A percentile compares a stretch with the other conserved stretches of the same genome.
Conservation (phyloP, 2,113 vertebrate genomes). For the Sprattus sprattus region DNA sequence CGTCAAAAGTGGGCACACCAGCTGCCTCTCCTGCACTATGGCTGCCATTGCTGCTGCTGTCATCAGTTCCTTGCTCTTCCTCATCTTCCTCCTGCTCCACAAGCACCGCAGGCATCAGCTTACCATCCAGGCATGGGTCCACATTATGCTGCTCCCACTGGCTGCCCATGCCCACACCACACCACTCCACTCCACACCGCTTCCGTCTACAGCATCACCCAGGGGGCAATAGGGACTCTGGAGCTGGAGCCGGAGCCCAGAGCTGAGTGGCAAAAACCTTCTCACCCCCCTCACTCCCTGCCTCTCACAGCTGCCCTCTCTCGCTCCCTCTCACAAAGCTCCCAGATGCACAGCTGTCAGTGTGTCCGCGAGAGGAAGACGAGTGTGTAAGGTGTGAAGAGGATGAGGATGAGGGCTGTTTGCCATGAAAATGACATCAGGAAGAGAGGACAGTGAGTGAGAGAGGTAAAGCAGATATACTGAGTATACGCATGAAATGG, state of each 20-base stretch:
- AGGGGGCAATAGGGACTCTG: not conserved
- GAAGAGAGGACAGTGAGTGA: conserved; percentile 42
- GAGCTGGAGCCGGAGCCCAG: not conserved
- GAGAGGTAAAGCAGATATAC: not conserved
- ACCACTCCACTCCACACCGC: conserved; percentile 43
- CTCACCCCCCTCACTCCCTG: conserved; percentile 29
- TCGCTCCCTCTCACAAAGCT: conserved; percentile 55
- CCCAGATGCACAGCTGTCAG: conserved; percentile 60
- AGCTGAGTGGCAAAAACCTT: not conserved
- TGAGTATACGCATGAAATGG: conserved; percentile 1
- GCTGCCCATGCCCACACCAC: conserved; percentile 63
- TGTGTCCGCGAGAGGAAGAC: conserved; percentile 59
- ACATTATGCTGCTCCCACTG: conserved; percentile 58
- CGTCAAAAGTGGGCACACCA: conserved; percentile 90
- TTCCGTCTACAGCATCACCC: conserved; percentile 49
- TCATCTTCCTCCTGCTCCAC: conserved; percentile 77
- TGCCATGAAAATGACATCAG: conserved; percentile 45
- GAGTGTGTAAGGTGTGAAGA: conserved; percentile 50
- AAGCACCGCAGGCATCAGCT: conserved; percentile 73
- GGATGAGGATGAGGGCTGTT: conserved; percentile 7
- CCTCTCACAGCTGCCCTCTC: conserved; percentile 46
- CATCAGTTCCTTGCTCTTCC: conserved; percentile 54
- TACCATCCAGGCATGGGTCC: conserved; percentile 71
- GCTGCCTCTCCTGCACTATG: conserved; percentile 55
- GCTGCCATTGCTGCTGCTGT: conserved; percentile 54